A percentile compares a stretch with the other conserved stretches of the same genome.
Evolutionary conservation across 2,888 invertebrate genomes (phyloP).

Genomic region (Cheilosia vulpina): DNA sequence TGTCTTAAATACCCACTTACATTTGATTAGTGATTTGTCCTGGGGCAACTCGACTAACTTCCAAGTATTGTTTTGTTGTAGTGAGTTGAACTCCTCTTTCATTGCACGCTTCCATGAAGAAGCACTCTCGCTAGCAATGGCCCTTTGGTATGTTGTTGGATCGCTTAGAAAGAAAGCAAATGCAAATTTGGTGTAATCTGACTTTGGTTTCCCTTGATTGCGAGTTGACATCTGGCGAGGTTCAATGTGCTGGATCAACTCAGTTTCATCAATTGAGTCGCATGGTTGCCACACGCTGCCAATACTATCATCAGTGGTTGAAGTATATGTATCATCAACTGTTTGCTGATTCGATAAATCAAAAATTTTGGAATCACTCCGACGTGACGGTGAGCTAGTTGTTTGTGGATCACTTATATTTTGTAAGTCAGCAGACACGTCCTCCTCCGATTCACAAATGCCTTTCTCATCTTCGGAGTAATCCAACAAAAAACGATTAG

Average conservation of each 20-base stretch:
- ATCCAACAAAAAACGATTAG: slow-evolving; percentile 21
- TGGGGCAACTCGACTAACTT: slow-evolving; percentile 18
- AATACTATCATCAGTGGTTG: slow-evolving; percentile 17
- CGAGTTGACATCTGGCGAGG: slow-evolving; percentile 38
- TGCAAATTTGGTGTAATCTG: slow-evolving; percentile 41
- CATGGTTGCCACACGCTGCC: slow-evolving; percentile 30
- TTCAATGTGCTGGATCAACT: slow-evolving; percentile 13
- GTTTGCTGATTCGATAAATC: slow-evolving; percentile 8
- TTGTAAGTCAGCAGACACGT: slow-evolving; percentile 13
- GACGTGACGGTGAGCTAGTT: slow-evolving; percentile 5
- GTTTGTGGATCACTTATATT: slow-evolving; percentile 31
- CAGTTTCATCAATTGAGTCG: slow-evolving; percentile 1
- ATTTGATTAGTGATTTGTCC: slow-evolving; percentile 24
- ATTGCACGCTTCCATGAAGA: slow-evolving; percentile 48
- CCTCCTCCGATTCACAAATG: slow-evolving; percentile 31
- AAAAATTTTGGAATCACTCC: neutral
- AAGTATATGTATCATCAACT: slow-evolving; percentile 11
- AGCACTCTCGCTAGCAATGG: slow-evolving; percentile 34
- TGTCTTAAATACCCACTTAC: slow-evolving; percentile 37
- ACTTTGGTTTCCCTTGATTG: slow-evolving; percentile 40
- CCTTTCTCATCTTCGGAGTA: slow-evolving; percentile 12
- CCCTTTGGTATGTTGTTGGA: slow-evolving; percentile 42
- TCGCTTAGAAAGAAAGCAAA: slow-evolving; percentile 30
- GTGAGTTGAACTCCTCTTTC: slow-evolving; percentile 39
- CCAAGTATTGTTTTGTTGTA: slow-evolving; percentile 35